phyloP scores from a whole-genome alignment of 1,140 invertebrate species.

The Aphis gossypii region DNA sequence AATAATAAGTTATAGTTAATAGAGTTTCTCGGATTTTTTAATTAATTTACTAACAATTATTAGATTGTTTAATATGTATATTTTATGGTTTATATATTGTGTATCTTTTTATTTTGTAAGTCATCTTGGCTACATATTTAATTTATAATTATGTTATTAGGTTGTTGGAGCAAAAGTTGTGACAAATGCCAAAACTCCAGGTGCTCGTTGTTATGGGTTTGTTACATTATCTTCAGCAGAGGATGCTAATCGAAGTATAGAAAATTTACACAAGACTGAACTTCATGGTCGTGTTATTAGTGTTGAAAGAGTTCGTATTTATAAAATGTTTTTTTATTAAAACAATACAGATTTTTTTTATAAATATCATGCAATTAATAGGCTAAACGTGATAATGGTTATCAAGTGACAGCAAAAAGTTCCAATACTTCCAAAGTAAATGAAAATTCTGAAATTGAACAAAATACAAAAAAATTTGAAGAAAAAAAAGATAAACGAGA shows the following conservation, averaged over 20 bases:
- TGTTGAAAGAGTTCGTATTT: constrained; percentile 76
- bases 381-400: constrained; percentile 61
- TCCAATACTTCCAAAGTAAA: constrained; percentile 62
- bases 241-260: constrained; percentile 89
- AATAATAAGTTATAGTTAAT: constrained; percentile 18
- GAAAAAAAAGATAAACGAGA: constrained; percentile 64
- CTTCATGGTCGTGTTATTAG: constrained; percentile 92
- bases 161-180: constrained; percentile 94
- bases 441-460: constrained; percentile 62
- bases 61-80: not conserved
- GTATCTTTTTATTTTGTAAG: not conserved
- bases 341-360: not conserved
- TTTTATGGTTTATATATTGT: not conserved
- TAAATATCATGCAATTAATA: constrained; percentile 6
- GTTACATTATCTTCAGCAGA: constrained; percentile 90
- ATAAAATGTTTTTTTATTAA: not conserved
- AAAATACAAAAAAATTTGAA: constrained; percentile 65
- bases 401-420: constrained; percentile 45
- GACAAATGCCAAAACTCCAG: constrained; percentile 88
- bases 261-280: constrained; percentile 87
- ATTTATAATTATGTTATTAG: constrained; percentile 61
- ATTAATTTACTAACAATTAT: not conserved
- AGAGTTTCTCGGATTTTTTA: not conserved
- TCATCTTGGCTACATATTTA: not conserved
- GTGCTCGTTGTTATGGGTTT: constrained; percentile 91